These are phyloP conservation scores for Sebastes minor DNA, from an alignment of 2,797 vertebrate genomes.

Conservation along the genomic window DNA sequence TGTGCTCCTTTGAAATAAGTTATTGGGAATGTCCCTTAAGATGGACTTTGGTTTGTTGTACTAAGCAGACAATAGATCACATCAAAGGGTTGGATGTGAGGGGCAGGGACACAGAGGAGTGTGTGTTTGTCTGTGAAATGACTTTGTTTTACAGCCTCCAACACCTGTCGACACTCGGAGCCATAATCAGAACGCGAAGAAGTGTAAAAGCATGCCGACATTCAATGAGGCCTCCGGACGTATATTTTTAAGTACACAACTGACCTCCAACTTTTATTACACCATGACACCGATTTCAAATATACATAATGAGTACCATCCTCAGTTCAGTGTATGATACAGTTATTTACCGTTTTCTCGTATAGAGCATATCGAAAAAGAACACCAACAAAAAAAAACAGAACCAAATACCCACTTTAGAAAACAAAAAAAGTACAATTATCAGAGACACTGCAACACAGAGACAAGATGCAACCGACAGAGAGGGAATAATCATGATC, in stretches of 20 bases:
- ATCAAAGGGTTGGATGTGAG: conserved; percentile 52
- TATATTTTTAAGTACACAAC: conserved; percentile 92
- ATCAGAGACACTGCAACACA: conserved; percentile 89
- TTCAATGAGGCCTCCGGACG: conserved; percentile 23
- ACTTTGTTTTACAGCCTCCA: conserved; percentile 64
- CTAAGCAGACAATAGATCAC: conserved; percentile 48
- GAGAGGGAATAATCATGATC: conserved; percentile 80
- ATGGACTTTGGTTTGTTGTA: conserved; percentile 78
- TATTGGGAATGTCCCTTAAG: conserved; percentile 67
- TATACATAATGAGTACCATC: conserved; percentile 95
- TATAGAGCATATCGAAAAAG: conserved; percentile 83
- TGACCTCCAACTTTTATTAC: conserved; percentile 93
- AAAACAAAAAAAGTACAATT: conserved; percentile 65
- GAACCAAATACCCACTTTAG: conserved; percentile 80
- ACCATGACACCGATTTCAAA: conserved; percentile 96
- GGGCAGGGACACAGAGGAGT: neutral
- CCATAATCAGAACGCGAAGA: neutral
- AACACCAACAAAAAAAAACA: conserved; percentile 80
- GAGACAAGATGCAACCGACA: conserved; percentile 77
- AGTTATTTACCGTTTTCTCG: conserved; percentile 86
- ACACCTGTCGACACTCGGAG: conserved; percentile 73
- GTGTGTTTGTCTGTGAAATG: conserved; percentile 45
- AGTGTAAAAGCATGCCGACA: neutral
- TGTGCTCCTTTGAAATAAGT: conserved; percentile 3
- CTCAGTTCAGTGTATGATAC: conserved; percentile 93